Evolutionary conservation across 2,113 vertebrate species (phyloP), one percentile per base, ranked within the genome.

Genomic region (Carassius gibelio): DNA sequence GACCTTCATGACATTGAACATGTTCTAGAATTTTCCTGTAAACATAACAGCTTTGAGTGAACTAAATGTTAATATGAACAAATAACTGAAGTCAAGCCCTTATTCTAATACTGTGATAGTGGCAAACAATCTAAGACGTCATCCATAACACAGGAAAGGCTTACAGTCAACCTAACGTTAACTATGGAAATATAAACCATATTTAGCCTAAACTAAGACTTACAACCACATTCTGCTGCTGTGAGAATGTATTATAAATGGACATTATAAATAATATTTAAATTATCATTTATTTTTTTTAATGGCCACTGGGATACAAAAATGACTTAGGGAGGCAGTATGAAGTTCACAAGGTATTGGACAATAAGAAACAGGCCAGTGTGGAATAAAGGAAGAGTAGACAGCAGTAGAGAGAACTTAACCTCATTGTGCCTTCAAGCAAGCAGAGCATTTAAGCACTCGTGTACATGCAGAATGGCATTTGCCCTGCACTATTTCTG

Each of bases 401-500:
- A 45, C 2, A 85, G 78, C 4, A 1, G 34, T 26, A 69, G 80
- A 74, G 76, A 89, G n/a, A 36, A 42, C 84, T 69, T 69, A 55
- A 81, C 78, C 85, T 77, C 59, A 81, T n/a, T 64, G 90, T 88
- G 7, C 45, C 26, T 15, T 90, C 85, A 66, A 86, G 84, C 68
- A 90, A 84, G 11, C 48, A 82, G 64, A 69, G 55, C 38, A 74
- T 64, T 83, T 59, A 38, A 62, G 45, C 84, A 34, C 68, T 84
- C 52, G 21, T 80, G 59, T 48, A 50, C 68, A 86, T 82, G 78
- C 84, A 57, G 85, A 86, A 88, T 80, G 84, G 61, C 38, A 78
- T 83, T 83, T 86, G 90, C 76, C 81, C 86, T 91, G 85, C 82
- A 82, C 88, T 89, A 89, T 89, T 89, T 88, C 23, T 71, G 84